A percentile compares a stretch with the other conserved stretches of the same genome.
These are phyloP conservation scores for Drosophila baimaii DNA, from an alignment of 1,140 invertebrate species.

Conservation along the genomic window DNA sequence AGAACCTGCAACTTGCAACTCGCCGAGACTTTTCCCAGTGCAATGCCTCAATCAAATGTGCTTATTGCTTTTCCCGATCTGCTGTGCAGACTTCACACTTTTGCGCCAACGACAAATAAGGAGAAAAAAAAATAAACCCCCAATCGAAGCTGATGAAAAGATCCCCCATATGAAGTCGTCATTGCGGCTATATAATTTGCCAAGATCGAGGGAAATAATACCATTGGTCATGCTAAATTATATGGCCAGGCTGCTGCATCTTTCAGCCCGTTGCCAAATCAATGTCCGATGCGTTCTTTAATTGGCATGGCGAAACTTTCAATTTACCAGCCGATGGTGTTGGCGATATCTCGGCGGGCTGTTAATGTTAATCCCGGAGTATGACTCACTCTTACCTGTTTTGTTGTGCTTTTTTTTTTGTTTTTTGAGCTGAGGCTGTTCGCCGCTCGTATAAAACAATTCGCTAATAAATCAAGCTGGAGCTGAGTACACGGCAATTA, in stretches of 20 bases:
- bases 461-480: conserved; percentile 78
- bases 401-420: conserved; percentile 16
- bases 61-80: conserved; percentile 46
- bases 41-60: conserved; percentile 61
- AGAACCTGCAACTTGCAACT: conserved; percentile 3
- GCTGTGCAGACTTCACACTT: conserved; percentile 71
- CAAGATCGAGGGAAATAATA: conserved; percentile 62
- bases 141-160: conserved; percentile 19
- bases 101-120: conserved; percentile 58
- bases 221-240: conserved; percentile 78
- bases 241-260: conserved; percentile 31
- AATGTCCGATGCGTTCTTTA: conserved; percentile 61
- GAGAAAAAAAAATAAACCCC: not conserved
- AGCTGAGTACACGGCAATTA: conserved; percentile 81
- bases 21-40: conserved; percentile 8
- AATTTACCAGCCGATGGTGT: conserved; percentile 73
- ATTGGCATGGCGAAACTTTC: conserved; percentile 69
- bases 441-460: conserved; percentile 66
- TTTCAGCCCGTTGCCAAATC: conserved; percentile 56
- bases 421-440: conserved; percentile 1
- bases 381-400: conserved; percentile 68
- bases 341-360: conserved; percentile 66
- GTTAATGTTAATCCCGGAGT: conserved; percentile 56
- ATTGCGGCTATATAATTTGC: conserved; percentile 61
- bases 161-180: conserved; percentile 69